phyloP scores from a whole-genome alignment of 2,797 vertebrate genomes.

The Poecilia wingei region DNA sequence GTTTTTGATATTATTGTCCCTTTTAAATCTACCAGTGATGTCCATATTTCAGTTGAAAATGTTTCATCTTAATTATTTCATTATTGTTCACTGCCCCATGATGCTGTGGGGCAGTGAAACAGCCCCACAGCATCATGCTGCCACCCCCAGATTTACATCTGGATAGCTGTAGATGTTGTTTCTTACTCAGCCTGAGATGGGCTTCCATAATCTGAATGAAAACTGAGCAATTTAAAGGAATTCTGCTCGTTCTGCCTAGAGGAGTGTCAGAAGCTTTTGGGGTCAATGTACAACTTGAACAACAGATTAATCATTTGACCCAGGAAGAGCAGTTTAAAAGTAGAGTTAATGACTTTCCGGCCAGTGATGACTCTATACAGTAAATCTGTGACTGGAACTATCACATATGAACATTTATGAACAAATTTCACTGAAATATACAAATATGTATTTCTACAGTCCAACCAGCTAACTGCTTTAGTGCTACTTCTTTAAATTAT shows the following conservation, averaged over 20 bases:
- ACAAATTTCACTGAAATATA: neutral
- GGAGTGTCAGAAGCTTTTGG: neutral
- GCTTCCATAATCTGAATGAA: neutral
- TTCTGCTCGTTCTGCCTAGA: neutral
- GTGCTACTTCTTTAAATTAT: conserved; percentile 2
- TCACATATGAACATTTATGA: neutral
- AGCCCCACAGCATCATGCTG: neutral
- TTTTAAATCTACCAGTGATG: neutral
- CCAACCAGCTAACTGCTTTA: neutral
- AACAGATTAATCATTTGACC: neutral
- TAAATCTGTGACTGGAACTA: neutral
- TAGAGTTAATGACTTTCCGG: neutral
- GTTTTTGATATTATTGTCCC: neutral
- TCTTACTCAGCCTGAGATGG: neutral
- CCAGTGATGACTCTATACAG: neutral
- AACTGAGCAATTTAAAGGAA: neutral
- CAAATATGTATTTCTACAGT: neutral
- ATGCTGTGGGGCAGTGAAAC: neutral
- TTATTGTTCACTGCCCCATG: too few species aligned
- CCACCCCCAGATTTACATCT: neutral
- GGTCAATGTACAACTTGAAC: neutral
- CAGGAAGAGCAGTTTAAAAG: neutral
- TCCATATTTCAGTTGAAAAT: neutral
- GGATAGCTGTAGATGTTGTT: neutral
- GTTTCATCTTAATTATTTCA: neutral